Percentiles rank a stretch among this genome's conserved stretches.
Conservation (phyloP, 2,888 invertebrate species). For the Oegoconia quadripuncta region DNA sequence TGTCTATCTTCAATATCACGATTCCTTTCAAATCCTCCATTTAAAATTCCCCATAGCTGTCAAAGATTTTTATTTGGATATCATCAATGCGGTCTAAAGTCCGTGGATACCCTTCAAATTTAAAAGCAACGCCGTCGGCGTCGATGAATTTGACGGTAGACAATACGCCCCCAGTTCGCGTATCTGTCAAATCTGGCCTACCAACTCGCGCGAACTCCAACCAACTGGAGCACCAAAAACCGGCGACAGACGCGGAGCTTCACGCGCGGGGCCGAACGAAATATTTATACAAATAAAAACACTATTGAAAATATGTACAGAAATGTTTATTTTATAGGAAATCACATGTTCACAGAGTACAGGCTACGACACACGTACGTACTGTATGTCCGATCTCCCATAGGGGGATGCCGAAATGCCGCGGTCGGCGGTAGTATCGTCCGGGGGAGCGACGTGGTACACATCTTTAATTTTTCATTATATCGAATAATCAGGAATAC, state of each 20-base stretch:
- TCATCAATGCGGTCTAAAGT: too few species aligned
- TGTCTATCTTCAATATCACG: too few species aligned
- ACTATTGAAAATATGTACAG: conserved; percentile 76
- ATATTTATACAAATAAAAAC: conserved; percentile 61
- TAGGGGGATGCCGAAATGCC: conserved; percentile 53
- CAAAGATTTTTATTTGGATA: too few species aligned
- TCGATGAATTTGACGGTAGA: too few species aligned
- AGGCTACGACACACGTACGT: conserved; percentile 53
- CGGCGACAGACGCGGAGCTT: neutral
- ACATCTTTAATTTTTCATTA: conserved; percentile 66
- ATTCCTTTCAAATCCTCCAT: too few species aligned
- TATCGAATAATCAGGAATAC: conserved; percentile 76
- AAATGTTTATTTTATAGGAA: conserved; percentile 74
- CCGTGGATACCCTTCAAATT: too few species aligned
- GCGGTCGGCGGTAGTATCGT: conserved; percentile 53
- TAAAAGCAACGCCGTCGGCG: too few species aligned
- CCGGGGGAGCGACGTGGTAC: conserved; percentile 70
- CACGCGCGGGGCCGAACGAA: conserved; percentile 3
- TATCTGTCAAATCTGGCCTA: too few species aligned
- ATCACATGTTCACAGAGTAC: conserved; percentile 61
- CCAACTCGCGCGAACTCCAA: too few species aligned
- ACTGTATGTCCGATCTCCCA: conserved; percentile 56
- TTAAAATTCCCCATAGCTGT: too few species aligned
- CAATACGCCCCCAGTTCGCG: too few species aligned
- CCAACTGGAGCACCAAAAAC: neutral